Conservation (phyloP, 1,140 invertebrate genomes). For the Drosophila trapezifrons region DNA sequence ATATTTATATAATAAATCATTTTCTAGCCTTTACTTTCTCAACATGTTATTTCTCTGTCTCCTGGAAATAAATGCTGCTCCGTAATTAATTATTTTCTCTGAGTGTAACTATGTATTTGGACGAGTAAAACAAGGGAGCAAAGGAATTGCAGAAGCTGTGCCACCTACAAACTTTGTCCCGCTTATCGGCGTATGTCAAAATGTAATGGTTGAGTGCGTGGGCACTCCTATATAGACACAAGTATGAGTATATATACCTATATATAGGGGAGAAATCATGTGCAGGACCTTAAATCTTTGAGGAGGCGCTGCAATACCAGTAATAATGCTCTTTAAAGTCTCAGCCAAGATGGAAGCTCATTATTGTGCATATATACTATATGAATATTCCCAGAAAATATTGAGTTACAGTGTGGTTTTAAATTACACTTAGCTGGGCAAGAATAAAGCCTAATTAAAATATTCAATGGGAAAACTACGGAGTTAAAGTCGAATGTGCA, state of each 20-base stretch:
- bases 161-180: constrained; percentile 35
- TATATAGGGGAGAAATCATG: not conserved
- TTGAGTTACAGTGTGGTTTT: too few relatives aligned
- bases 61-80: too few relatives aligned
- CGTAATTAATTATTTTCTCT: too few relatives aligned
- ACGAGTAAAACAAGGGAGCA: constrained; percentile 36
- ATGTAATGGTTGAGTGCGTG: constrained; percentile 23
- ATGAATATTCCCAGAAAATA: too few relatives aligned
- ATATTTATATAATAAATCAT: too few relatives aligned
- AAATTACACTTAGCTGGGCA: too few relatives aligned
- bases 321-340: not conserved
- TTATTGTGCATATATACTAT: not conserved
- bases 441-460: too few relatives aligned
- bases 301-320: not conserved
- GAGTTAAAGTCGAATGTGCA: too few relatives aligned
- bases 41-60: too few relatives aligned
- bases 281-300: not conserved
- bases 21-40: too few relatives aligned
- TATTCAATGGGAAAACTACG: too few relatives aligned
- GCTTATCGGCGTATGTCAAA: constrained; percentile 53
- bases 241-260: not conserved
- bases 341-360: not conserved
- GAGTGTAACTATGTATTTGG: not conserved
- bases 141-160: constrained; percentile 39
- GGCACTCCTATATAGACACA: not conserved